Conservation (phyloP, 1,140 invertebrate species). For the Zaprionus taronus region DNA sequence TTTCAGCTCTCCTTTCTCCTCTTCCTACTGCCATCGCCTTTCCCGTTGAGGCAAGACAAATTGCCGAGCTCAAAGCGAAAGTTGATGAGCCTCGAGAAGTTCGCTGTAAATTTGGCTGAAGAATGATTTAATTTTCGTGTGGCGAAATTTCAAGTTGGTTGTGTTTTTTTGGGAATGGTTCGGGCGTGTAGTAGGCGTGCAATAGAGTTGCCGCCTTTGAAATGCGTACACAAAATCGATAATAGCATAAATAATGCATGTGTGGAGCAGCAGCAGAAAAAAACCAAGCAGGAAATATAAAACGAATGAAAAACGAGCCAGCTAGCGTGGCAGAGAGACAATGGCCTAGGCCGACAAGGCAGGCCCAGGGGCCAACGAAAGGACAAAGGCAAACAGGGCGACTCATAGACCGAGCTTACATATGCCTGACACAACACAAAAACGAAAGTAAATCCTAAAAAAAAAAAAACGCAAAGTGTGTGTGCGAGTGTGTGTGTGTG, state of each 20-base stretch:
- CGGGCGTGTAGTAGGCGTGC: constrained; percentile 5
- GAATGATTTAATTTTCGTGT: constrained; percentile 75
- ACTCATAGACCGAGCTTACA: constrained; percentile 52
- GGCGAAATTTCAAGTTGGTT: constrained; percentile 12
- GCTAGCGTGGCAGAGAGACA: constrained; percentile 49
- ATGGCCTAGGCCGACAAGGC: constrained; percentile 68
- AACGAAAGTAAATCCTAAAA: constrained; percentile 58
- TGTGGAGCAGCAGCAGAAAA: constrained; percentile 33
- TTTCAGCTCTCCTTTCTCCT: constrained; percentile 8
- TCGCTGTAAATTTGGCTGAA: constrained; percentile 65
- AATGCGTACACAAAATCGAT: constrained; percentile 74
- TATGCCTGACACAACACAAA: constrained; percentile 69
- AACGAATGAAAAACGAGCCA: constrained; percentile 6
- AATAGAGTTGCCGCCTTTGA: constrained; percentile 45
- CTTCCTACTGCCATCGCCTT: constrained; percentile 7
- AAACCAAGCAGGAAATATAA: constrained; percentile 34
- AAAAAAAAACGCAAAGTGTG: background rate
- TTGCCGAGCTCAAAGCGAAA: constrained; percentile 65
- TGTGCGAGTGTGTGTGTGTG: constrained; percentile 19
- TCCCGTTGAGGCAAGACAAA: constrained; percentile 52
- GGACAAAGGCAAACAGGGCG: constrained; percentile 55
- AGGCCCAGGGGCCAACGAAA: constrained; percentile 57
- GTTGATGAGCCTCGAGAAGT: constrained; percentile 66
- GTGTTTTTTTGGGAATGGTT: background rate
- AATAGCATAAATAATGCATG: constrained; percentile 82